A percentile compares a stretch with the other conserved stretches of the same genome.
phyloP scores from a whole-genome alignment of 2,113 vertebrate species.

The Clarias batrachus region DNA sequence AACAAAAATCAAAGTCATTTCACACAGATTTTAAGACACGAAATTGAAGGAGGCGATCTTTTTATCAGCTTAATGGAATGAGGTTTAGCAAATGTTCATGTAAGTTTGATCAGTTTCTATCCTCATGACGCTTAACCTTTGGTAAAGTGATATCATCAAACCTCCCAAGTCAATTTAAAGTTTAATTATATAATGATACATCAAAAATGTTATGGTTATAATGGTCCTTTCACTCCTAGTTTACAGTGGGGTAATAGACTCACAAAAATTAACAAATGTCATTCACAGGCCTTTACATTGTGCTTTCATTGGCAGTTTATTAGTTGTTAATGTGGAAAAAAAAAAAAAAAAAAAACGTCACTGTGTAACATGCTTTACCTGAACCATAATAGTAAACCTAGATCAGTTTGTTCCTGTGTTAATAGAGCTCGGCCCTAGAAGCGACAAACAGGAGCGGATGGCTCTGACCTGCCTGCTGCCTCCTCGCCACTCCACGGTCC shows the following conservation, averaged over 20 bases:
- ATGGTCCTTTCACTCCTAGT: background rate
- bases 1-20: background rate
- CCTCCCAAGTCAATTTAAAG: background rate
- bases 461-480: conserved; percentile 52
- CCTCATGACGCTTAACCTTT: background rate
- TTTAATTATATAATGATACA: background rate
- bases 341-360: background rate
- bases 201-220: background rate
- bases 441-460: conserved; percentile 39
- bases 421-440: conserved; percentile 26
- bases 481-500: conserved; percentile 60
- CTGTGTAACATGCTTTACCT: background rate
- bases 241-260: background rate
- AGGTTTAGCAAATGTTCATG: background rate
- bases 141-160: background rate
- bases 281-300: background rate
- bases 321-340: background rate
- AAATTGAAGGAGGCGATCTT: background rate
- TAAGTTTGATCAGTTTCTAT: background rate
- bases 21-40: background rate
- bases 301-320: background rate
- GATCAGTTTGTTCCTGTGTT: background rate
- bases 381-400: background rate
- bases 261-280: background rate
- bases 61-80: background rate